These are phyloP conservation scores for Nematolebias whitei DNA, from an alignment of 2,113 vertebrate species.

Conservation along the genomic window DNA sequence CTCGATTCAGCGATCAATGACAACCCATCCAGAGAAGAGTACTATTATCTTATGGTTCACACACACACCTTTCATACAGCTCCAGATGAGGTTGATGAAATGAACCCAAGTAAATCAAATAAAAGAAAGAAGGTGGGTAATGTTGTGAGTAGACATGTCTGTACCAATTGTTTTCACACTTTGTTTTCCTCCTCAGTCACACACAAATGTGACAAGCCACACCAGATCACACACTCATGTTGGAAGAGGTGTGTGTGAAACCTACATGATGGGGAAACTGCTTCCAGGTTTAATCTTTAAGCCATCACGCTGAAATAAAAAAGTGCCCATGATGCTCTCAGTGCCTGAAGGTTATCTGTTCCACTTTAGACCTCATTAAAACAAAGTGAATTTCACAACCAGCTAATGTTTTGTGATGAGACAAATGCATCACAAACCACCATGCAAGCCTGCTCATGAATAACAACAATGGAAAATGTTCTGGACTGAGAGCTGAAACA, in stretches of 20 bases:
- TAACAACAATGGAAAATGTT: conserved; percentile 24
- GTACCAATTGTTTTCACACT: conserved; percentile 9
- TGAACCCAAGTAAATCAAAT: conserved; percentile 10
- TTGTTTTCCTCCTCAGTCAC: conserved; percentile 6
- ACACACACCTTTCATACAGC: conserved; percentile 1
- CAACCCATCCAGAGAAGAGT: conserved; percentile 14
- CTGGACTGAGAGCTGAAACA: conserved; percentile 3
- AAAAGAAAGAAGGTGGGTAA: background rate
- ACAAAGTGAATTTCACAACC: conserved; percentile 3
- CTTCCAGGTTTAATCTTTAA: background rate
- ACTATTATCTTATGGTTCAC: conserved; percentile 30
- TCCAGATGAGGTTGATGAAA: conserved; percentile 22
- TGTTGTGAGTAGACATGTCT: background rate
- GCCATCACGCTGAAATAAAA: background rate
- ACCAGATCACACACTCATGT: conserved; percentile 1
- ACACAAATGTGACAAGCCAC: background rate
- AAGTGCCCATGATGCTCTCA: background rate
- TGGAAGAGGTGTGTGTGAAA: background rate
- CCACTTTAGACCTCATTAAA: background rate
- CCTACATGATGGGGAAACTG: accelerated
- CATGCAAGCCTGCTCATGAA: conserved; percentile 19
- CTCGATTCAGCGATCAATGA: conserved; percentile 22
- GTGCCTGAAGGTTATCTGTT: conserved; percentile 18
- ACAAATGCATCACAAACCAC: background rate
- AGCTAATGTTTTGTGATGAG: conserved; percentile 23